Evolutionary conservation across 2,888 invertebrate genomes (phyloP).

Genomic region (Agrochola circellaris): DNA sequence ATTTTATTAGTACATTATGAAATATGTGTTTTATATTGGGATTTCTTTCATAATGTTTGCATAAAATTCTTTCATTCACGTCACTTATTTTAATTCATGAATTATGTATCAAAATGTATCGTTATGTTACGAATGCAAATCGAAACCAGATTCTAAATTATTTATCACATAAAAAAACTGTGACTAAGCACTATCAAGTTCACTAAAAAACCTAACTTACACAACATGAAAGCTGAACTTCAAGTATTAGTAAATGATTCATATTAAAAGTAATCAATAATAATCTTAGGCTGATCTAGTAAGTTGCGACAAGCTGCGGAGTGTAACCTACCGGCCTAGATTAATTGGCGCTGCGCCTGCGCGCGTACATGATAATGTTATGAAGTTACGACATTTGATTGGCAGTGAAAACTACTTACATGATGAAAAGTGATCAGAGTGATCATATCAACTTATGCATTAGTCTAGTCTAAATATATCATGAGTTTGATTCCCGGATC

Average conservation of each 20-base stretch:
- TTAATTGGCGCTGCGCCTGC: constrained; percentile 39
- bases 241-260: not conserved
- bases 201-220: not conserved
- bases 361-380: constrained; percentile 15
- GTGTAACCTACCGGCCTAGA: constrained; percentile 50
- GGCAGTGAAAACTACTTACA: constrained; percentile 42
- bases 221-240: constrained; percentile 6
- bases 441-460: not conserved
- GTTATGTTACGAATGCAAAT: not conserved
- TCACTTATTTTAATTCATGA: not conserved
- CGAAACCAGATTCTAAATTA: not conserved
- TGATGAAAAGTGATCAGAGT: not conserved
- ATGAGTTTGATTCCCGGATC: not conserved
- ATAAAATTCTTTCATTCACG: not conserved
- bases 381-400: constrained; percentile 25
- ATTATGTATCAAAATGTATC: not conserved
- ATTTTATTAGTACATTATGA: not conserved
- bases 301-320: constrained; percentile 32
- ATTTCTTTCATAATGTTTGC: not conserved
- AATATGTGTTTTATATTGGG: not conserved
- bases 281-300: constrained; percentile 22
- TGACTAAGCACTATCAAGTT: constrained; percentile 2
- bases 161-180: not conserved
- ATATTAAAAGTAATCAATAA: constrained; percentile 44
- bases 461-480: not conserved